Base-by-base conservation (phyloP, 2,888 invertebrate species). In the Tetropium fuscum region DNA sequence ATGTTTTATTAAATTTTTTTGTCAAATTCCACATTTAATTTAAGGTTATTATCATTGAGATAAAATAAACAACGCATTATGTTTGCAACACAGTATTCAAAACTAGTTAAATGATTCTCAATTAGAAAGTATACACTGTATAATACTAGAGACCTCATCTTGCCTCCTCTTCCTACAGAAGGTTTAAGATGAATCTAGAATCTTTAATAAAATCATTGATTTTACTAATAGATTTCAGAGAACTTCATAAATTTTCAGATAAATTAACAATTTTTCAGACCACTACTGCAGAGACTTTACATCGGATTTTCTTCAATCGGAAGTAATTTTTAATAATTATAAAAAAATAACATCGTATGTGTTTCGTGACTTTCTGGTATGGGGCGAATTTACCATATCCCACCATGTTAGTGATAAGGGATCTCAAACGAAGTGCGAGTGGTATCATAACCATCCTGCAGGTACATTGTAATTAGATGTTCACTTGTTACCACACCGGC, bases 361-460 rank as follows among this genome's bases (percentile, higher is more conserved):
- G n/a, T n/a, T n/a, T n/a, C n/a, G n/a, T n/a, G n/a, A n/a, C n/a
- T 1, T 1, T 34, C 8, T 3, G 3, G 30, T 27, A 25, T 10
- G 20, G 20, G 22, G 11, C 7, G 48, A 48, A 18, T 48, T 48
- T 34, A n/a, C 36, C 8, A 25, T 3, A n/a, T 10, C 20, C 36
- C 13, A 15, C 8, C 13, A 2, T 5, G 6, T 34, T 27, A 34
- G 2, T 30, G 41, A 53, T 53, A 53, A 53, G n/a, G 19, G 30
- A 53, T 53, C 53, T 40, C 16, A 41, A 32, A 53, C 16, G 53
- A 53, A 27, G 30, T 10, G 11, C 41, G 10, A 41, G 41, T 53
- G 10, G 27, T 53, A 53, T 53, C 41, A 27, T 48, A 53, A 13
- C 20, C 16, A 18, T 10, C 53, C 41, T 32, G 30, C 41, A 32